These are phyloP conservation scores for Pyrrhia umbra DNA, from an alignment of 2,888 invertebrate genomes.

Conservation along the genomic window DNA sequence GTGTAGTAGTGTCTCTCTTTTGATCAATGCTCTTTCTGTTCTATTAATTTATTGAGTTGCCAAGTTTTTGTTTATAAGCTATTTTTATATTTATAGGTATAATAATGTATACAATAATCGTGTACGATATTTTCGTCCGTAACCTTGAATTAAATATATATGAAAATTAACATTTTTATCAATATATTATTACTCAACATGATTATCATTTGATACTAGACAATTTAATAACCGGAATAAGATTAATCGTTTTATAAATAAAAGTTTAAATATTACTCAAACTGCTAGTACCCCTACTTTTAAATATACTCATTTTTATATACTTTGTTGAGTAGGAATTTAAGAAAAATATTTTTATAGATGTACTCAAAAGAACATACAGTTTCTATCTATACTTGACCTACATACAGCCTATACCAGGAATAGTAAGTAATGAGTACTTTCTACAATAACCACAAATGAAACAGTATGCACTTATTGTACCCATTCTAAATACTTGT, in stretches of 20 bases:
- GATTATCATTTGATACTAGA: not conserved
- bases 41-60: constrained; percentile 17
- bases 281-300: too few species aligned
- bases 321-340: too few species aligned
- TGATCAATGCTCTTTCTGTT: constrained; percentile 29
- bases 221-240: not conserved
- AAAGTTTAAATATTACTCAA: not conserved
- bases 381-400: not conserved
- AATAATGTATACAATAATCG: not conserved
- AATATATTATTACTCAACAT: not conserved
- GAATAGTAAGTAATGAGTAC: not conserved
- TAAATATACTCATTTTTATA: too few species aligned
- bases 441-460: constrained; percentile 14
- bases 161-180: not conserved
- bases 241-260: not conserved
- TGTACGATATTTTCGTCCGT: not conserved
- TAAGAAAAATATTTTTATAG: too few species aligned
- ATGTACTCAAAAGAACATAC: too few species aligned
- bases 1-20: constrained; percentile 24
- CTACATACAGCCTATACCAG: not conserved
- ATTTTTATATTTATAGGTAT: constrained; percentile 1
- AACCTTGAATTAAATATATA: constrained; percentile 5
- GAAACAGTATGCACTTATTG: constrained; percentile 28
- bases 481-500: constrained; percentile 29
- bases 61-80: not conserved